A percentile compares a stretch with the other conserved stretches of the same genome.
phyloP scores from a whole-genome alignment of 2,888 invertebrate species.

The Yponomeuta cagnagella region DNA sequence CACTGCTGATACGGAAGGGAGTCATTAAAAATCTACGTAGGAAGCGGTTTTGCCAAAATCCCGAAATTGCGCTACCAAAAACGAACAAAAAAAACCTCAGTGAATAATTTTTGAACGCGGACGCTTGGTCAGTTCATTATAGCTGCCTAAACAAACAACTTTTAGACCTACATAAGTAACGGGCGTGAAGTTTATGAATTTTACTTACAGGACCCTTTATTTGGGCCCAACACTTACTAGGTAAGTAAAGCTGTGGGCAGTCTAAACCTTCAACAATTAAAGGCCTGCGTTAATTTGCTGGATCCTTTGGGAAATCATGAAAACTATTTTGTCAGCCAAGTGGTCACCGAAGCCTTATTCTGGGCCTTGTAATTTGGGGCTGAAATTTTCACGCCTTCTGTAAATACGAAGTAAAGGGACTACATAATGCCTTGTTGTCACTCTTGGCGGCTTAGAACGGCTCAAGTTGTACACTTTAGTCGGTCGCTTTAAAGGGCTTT shows the following conservation, averaged over 20 bases:
- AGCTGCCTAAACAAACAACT: background rate
- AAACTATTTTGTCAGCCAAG: constrained; percentile 7
- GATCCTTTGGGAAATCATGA: constrained; percentile 12
- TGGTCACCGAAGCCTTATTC: background rate
- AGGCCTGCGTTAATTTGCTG: constrained; percentile 9
- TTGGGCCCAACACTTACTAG: background rate
- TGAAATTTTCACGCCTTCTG: background rate
- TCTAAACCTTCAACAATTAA: constrained; percentile 5
- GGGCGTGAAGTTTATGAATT: background rate
- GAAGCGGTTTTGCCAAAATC: background rate
- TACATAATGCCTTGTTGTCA: background rate
- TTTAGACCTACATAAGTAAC: background rate
- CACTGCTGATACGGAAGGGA: background rate
- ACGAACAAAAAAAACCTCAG: background rate
- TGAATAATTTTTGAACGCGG: background rate
- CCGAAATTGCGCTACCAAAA: background rate
- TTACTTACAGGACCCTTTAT: background rate
- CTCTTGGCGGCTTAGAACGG: background rate
- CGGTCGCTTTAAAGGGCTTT: background rate
- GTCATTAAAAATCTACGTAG: background rate
- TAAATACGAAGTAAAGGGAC: background rate
- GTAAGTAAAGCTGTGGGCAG: background rate
- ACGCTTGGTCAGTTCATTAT: background rate
- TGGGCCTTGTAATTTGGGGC: background rate
- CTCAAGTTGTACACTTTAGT: background rate